Conservation (phyloP, 2,797 vertebrate species). For the Pantherophis vulpinus region DNA sequence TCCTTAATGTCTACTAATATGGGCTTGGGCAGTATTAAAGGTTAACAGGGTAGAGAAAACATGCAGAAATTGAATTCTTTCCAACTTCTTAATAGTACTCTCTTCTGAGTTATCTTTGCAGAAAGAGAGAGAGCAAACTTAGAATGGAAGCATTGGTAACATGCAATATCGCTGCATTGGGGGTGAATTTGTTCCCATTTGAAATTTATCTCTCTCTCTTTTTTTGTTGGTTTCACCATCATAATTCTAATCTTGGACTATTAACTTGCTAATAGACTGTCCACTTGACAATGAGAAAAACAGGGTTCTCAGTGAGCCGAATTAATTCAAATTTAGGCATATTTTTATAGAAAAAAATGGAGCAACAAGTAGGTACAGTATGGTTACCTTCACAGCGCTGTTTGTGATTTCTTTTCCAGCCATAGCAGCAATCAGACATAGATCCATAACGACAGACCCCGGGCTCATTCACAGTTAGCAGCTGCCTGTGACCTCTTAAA, state of each 20-base stretch:
- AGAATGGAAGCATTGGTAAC: neutral
- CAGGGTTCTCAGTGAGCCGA: neutral
- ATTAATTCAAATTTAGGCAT: neutral
- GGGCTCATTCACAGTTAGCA: slow-evolving; percentile 71
- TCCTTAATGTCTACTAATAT: neutral
- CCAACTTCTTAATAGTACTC: neutral
- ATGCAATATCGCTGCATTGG: neutral
- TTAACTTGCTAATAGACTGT: neutral
- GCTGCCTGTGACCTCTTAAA: slow-evolving; percentile 66
- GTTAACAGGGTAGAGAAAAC: neutral
- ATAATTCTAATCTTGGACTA: neutral
- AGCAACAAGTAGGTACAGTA: neutral
- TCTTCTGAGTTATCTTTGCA: neutral
- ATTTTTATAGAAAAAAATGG: neutral
- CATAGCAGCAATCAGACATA: slow-evolving; percentile 90
- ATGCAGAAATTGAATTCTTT: neutral
- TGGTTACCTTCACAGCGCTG: slow-evolving; percentile 90
- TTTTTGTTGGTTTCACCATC: neutral
- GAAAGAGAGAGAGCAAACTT: neutral
- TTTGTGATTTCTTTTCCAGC: slow-evolving; percentile 88
- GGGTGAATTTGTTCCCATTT: neutral
- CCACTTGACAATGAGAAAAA: neutral
- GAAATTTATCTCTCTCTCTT: neutral
- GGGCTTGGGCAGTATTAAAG: slow-evolving; percentile 2
- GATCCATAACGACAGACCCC: slow-evolving; percentile 89